Conservation (phyloP, 1,140 invertebrate species). For the Drosophila pruinosa region DNA sequence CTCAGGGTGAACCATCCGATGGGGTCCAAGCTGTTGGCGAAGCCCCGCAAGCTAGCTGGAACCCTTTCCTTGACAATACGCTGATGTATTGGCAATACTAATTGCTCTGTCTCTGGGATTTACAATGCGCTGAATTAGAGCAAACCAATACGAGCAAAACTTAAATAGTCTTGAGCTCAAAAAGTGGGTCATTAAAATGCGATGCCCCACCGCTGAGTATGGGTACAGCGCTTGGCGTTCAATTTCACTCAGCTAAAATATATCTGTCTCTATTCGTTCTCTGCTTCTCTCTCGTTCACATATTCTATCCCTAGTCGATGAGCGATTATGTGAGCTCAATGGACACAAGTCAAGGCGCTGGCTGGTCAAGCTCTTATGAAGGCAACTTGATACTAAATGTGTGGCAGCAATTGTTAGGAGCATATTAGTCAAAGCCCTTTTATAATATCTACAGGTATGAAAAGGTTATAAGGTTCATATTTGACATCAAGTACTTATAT, state of each 20-base stretch:
- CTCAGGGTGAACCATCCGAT: neutral
- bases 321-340: conserved; percentile 65
- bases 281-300: neutral
- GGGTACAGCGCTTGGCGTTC: neutral
- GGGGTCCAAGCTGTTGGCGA: conserved; percentile 16
- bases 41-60: conserved; percentile 34
- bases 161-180: conserved; percentile 72
- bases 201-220: conserved; percentile 47
- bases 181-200: conserved; percentile 79
- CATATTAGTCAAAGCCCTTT: conserved; percentile 70
- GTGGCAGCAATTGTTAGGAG: conserved; percentile 27
- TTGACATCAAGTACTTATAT: conserved; percentile 27
- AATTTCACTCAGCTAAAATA: neutral
- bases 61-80: conserved; percentile 73
- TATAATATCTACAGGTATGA: conserved; percentile 62
- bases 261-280: neutral
- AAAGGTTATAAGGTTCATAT: conserved; percentile 63
- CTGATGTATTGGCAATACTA: conserved; percentile 49
- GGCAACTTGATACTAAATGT: conserved; percentile 68
- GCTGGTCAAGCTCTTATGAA: conserved; percentile 63
- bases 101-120: conserved; percentile 69
- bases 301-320: neutral
- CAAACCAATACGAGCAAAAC: conserved; percentile 68
- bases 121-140: conserved; percentile 62
- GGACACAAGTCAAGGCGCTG: conserved; percentile 74